A percentile compares a stretch with the other conserved stretches of the same genome.
Evolutionary conservation across 1,140 invertebrate genomes (phyloP).

Genomic region (Aphis gossypii): DNA sequence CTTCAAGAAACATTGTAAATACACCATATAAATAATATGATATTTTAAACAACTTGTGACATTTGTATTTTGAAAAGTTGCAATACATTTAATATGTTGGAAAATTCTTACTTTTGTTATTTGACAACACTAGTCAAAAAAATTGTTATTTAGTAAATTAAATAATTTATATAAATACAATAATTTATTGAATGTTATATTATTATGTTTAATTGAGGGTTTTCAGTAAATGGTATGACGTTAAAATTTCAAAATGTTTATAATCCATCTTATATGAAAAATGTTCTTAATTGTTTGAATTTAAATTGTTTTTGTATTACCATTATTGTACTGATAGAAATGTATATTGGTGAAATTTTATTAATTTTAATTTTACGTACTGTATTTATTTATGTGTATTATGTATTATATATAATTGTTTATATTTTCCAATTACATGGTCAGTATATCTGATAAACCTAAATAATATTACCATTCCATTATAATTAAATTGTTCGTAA

Average conservation of each 20-base stretch:
- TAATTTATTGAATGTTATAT: not conserved
- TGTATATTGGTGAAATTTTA: not conserved
- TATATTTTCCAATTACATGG: not conserved
- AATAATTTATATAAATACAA: not conserved
- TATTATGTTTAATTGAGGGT: not conserved
- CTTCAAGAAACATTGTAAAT: not conserved
- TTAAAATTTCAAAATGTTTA: not conserved
- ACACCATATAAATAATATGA: not conserved
- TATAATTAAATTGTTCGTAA: not conserved
- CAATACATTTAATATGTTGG: not conserved
- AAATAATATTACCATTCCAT: not conserved
- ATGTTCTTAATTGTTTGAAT: not conserved
- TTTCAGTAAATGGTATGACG: not conserved
- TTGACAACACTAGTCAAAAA: not conserved
- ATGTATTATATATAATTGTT: not conserved
- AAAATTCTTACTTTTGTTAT: not conserved
- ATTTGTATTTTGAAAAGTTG: conserved; percentile 11
- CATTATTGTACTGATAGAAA: not conserved
- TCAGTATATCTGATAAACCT: not conserved
- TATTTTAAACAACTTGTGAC: not conserved
- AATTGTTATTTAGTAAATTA: not conserved
- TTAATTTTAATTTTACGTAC: not conserved
- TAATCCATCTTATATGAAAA: not conserved
- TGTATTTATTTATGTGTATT: not conserved
- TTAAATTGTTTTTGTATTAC: not conserved